These are phyloP conservation scores for Loris lydekkerianus DNA, from an alignment of 2,797 vertebrate genomes.

Conservation along the genomic window DNA sequence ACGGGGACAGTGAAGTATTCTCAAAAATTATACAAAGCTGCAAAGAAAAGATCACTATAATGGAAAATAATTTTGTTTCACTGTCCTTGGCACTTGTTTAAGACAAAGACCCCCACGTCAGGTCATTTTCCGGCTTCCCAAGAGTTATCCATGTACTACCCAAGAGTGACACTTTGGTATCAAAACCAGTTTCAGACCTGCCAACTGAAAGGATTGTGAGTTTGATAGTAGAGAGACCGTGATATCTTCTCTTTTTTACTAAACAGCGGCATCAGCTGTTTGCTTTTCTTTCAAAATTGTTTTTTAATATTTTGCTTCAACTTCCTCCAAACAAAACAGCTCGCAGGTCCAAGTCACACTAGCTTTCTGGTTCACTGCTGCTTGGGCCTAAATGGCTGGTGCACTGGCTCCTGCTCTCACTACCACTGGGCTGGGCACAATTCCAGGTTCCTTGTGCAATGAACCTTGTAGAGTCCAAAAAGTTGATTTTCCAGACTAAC, in stretches of 20 bases:
- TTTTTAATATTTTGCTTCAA: constrained; percentile 43
- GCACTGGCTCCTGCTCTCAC: background rate
- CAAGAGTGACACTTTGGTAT: background rate
- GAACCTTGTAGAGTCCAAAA: constrained; percentile 69
- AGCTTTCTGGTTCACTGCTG: constrained; percentile 71
- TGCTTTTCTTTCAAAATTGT: constrained; percentile 61
- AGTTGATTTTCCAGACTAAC: constrained; percentile 74
- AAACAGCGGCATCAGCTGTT: background rate
- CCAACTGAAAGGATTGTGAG: background rate
- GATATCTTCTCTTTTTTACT: background rate
- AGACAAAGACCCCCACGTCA: background rate
- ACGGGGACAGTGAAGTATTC: background rate
- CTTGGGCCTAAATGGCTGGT: background rate
- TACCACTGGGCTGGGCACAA: constrained; percentile 34
- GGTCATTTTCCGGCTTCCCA: background rate
- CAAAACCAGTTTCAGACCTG: background rate
- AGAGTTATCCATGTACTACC: background rate
- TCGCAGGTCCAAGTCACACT: background rate
- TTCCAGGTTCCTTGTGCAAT: constrained; percentile 66
- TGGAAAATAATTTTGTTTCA: background rate
- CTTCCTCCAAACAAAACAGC: constrained; percentile 68
- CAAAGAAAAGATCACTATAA: background rate
- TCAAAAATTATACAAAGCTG: background rate
- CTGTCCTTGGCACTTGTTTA: background rate
- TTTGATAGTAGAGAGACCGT: background rate